Evolutionary conservation across 1,140 invertebrate genomes (phyloP).

Genomic region (Bilobella aurantiaca): DNA sequence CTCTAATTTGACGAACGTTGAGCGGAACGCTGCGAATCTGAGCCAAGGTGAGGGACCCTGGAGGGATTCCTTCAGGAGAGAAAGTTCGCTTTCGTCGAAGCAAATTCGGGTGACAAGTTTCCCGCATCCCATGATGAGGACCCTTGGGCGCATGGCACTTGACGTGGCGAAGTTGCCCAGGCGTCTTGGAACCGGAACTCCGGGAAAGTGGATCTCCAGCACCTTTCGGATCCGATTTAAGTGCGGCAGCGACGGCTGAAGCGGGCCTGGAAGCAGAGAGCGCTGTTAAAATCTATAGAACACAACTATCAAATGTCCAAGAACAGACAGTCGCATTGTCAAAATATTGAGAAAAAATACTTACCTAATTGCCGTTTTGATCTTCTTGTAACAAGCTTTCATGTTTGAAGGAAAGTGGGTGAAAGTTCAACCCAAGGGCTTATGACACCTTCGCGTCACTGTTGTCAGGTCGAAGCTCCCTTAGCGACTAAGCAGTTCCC

Average conservation of each 20-base stretch:
- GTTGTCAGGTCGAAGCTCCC: not conserved
- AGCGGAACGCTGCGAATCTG: conserved; percentile 28
- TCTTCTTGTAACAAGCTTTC: conserved; percentile 29
- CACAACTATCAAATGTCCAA: no score
- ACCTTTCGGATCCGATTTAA: no score
- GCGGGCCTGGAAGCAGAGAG: no score
- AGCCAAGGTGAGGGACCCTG: conserved; percentile 15
- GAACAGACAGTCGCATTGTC: no score
- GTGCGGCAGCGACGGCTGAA: no score
- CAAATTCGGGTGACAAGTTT: not conserved
- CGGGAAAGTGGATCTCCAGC: no score
- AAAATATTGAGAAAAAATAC: no score
- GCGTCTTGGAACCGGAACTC: not conserved
- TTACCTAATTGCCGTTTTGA: conserved; percentile 25
- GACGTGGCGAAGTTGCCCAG: conserved; percentile 12
- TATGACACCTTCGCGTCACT: not conserved
- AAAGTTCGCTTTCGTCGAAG: not conserved
- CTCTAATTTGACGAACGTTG: conserved; percentile 12
- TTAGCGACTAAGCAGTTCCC: no score
- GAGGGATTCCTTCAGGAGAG: not conserved
- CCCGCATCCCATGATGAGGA: no score
- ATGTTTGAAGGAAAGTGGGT: no score
- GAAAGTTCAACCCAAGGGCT: no score
- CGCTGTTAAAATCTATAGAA: no score
- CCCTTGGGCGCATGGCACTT: conserved; percentile 20